Conservation (phyloP, 2,888 invertebrate species). For the Aelia acuminata region DNA sequence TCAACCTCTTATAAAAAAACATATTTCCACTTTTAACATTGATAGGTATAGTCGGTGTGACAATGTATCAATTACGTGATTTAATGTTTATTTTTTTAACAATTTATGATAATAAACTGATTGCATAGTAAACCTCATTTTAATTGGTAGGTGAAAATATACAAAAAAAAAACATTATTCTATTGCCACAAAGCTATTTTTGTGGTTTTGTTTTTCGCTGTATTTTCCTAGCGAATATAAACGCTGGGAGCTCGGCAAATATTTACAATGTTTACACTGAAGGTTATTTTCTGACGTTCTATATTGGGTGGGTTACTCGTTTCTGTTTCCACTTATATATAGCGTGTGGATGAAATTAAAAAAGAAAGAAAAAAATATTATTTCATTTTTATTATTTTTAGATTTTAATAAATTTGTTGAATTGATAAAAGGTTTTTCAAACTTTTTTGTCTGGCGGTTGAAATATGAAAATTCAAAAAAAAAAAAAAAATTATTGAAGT, state of each 20-base stretch:
- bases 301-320: not conserved
- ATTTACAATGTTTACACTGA: conserved; percentile 40
- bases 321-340: not conserved
- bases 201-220: not conserved
- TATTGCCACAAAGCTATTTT: not conserved
- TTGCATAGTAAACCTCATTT: not conserved
- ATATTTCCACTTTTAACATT: too few relatives aligned
- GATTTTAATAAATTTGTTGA: too few relatives aligned
- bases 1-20: too few relatives aligned
- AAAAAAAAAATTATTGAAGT: too few relatives aligned
- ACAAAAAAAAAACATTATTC: too few relatives aligned
- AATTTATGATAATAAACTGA: not conserved
- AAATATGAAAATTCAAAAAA: too few relatives aligned
- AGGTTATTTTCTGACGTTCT: conserved; percentile 32
- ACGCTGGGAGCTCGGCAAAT: not conserved
- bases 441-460: too few relatives aligned
- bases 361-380: too few relatives aligned
- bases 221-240: conserved; percentile 13
- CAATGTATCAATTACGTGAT: not conserved
- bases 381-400: too few relatives aligned
- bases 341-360: not conserved
- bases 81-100: not conserved
- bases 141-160: not conserved
- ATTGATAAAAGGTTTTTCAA: too few relatives aligned
- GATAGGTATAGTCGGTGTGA: too few relatives aligned